Evolutionary conservation across 1,140 invertebrate genomes (phyloP).

Genomic region (Dendroctonus valens): DNA sequence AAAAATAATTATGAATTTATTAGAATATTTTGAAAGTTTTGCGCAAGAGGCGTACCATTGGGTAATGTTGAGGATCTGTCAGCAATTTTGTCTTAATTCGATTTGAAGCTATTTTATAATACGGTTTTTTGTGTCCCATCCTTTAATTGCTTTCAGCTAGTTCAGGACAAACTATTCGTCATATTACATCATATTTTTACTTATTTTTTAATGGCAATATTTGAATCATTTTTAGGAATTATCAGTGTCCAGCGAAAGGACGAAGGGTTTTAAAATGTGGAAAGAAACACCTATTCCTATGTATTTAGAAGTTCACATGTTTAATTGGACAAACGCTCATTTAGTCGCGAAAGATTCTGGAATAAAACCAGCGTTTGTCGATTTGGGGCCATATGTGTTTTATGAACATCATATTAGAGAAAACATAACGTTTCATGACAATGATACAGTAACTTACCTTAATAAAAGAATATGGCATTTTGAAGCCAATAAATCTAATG

Average conservation of each 20-base stretch:
- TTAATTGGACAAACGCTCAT: conserved; percentile 79
- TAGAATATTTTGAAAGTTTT: too few relatives aligned
- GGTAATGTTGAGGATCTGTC: too few relatives aligned
- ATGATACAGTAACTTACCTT: conserved; percentile 79
- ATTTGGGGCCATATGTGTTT: conserved; percentile 66
- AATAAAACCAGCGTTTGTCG: conserved; percentile 64
- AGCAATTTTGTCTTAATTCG: too few relatives aligned
- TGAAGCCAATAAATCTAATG: conserved; percentile 66
- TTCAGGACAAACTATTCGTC: too few relatives aligned
- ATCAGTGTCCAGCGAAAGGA: conserved; percentile 1
- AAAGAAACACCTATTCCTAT: conserved; percentile 72
- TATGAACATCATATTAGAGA: conserved; percentile 61
- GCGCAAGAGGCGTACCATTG: too few relatives aligned
- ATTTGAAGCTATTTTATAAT: too few relatives aligned
- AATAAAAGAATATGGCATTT: conserved; percentile 77
- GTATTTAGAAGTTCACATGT: conserved; percentile 74
- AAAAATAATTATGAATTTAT: too few relatives aligned
- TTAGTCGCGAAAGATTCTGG: conserved; percentile 52
- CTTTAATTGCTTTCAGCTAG: too few relatives aligned
- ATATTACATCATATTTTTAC: too few relatives aligned
- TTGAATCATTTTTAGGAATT: conserved; percentile 5
- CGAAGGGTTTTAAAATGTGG: conserved; percentile 64
- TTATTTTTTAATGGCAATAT: neutral
- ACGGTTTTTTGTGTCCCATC: too few relatives aligned
- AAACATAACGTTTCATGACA: conserved; percentile 66